Percentiles rank a stretch among this genome's conserved stretches.
Conservation (phyloP, 2,888 invertebrate species). For the Dichetophora obliterata region DNA sequence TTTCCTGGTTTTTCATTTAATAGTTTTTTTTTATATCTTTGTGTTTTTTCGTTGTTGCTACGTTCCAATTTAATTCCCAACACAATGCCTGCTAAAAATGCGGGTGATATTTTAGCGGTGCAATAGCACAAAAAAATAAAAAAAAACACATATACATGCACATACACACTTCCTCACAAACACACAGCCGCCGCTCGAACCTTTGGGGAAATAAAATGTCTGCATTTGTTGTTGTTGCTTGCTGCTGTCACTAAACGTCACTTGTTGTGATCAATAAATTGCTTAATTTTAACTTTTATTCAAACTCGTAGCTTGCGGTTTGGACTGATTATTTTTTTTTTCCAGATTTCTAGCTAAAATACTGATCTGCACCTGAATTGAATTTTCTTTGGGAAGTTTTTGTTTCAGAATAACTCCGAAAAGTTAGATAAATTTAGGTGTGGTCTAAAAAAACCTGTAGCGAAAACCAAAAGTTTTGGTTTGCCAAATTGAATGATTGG, state of each 20-base stretch:
- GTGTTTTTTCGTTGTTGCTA: not conserved
- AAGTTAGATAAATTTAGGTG: no score
- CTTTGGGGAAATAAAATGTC: not conserved
- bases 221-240: not conserved
- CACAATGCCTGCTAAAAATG: not conserved
- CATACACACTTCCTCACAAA: not conserved
- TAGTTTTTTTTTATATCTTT: conserved; percentile 47
- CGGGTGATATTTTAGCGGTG: conserved; percentile 23
- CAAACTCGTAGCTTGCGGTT: no score
- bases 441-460: no score
- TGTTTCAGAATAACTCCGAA: no score
- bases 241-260: not conserved
- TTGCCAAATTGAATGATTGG: no score
- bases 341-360: no score
- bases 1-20: conserved; percentile 45
- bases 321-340: no score
- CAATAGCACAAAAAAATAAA: not conserved
- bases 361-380: no score
- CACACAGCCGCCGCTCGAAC: not conserved
- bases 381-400: no score
- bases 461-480: no score
- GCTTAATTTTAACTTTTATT: no score
- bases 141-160: not conserved
- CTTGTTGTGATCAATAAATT: no score
- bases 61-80: not conserved